Base-by-base conservation (phyloP, 2,113 vertebrate genomes). In the Elephas maximus region DNA sequence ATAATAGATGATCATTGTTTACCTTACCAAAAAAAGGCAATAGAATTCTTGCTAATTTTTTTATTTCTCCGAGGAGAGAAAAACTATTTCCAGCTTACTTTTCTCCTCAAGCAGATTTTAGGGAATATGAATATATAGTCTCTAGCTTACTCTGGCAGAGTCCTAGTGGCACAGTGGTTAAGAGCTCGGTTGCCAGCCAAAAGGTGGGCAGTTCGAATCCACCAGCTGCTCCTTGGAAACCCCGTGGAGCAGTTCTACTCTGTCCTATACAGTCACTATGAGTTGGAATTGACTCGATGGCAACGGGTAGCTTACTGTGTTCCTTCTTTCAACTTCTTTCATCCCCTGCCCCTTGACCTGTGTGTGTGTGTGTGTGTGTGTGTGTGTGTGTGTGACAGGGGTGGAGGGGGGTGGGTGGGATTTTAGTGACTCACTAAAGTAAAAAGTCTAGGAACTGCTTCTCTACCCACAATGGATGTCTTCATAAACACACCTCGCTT, bases 341-440 rank as follows among this genome's bases (percentile, higher is more conserved):
- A 48, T 90, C 91, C 9, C 15, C 15, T 4, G 28, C 12, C 37
- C 57, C 33, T 41, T 23, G 44, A 84, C n/a, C 11, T 24, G 95
- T 88, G 7, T 33, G 84, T 71, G 30, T n/a, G 30, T n/a, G 33
- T 24, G 95, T 88, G 7, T 24, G 95, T 88, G 7, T n/a, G 30
- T n/a, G 33, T 24, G 95, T 88, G 7, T 33, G 84, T 71, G 30
- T n/a, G 30, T n/a, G 33, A 37, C 37, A 37, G 37, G 37, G 37
- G 37, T 37, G 37, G 37, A 37, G 37, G 69, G 6, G 33, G n/a
- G n/a, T 37, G 2, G 15, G 53, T 3, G 53, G 53, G 53, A 69
- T 90, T 90, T 86, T 97, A 77, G 28, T 85, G 63, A 51, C 84
- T 85, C n/a, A 88, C 28, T 85, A 7, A 90, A 63, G 93, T 85